Percentiles rank a stretch among this genome's conserved stretches.
Evolutionary conservation across 2,888 invertebrate genomes (phyloP).

Genomic region (Zhuqinia jingwanae): DNA sequence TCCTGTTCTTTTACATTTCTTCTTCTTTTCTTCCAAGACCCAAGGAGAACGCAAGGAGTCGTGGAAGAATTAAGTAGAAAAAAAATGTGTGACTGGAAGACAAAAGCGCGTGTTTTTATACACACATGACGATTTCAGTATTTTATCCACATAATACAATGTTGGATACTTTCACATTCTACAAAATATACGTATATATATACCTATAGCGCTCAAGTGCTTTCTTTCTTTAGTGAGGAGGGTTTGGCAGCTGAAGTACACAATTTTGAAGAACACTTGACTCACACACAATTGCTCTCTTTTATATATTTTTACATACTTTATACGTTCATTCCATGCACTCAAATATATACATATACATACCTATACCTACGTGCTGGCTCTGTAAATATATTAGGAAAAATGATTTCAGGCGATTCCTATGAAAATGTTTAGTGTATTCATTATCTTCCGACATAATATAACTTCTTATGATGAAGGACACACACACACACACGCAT

Average conservation of each 20-base stretch:
- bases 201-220: slow-evolving; percentile 10
- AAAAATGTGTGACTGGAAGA: slow-evolving; percentile 42
- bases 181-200: too few relatives aligned
- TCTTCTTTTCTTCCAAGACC: neutral
- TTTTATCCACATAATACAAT: neutral
- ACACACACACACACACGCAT: too few relatives aligned
- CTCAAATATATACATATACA: neutral
- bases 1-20: neutral
- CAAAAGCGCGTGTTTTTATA: too few relatives aligned
- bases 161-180: neutral
- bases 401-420: too few relatives aligned
- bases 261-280: neutral
- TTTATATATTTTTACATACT: too few relatives aligned
- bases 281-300: slow-evolving; percentile 7
- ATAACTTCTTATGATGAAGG: too few relatives aligned
- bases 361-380: neutral
- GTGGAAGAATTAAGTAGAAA: neutral
- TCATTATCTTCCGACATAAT: slow-evolving; percentile 26
- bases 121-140: neutral
- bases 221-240: neutral
- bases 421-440: neutral
- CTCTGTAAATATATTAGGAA: too few relatives aligned
- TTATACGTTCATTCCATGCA: neutral
- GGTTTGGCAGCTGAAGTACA: neutral
- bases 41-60: neutral